phyloP scores from a whole-genome alignment of 2,888 invertebrate species.

The Choreutis nemorana region DNA sequence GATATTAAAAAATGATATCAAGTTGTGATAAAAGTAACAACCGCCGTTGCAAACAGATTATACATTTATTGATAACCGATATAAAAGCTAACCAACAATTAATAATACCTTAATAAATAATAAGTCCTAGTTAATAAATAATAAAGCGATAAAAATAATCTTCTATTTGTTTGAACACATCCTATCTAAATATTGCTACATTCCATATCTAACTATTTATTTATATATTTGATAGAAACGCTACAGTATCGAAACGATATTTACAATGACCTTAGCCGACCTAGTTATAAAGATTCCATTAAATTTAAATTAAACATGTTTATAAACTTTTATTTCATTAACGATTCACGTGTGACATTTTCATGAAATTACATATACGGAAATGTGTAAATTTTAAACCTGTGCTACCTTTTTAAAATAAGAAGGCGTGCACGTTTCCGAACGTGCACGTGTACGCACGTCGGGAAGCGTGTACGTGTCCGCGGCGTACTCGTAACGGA shows the following conservation, averaged over 20 bases:
- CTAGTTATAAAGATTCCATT: conserved; percentile 32
- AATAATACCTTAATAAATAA: conserved; percentile 49
- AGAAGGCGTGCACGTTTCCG: too few species aligned
- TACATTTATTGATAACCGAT: too few species aligned
- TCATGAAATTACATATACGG: too few species aligned
- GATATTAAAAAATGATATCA: too few species aligned
- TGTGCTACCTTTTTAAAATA: too few species aligned
- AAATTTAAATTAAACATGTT: conserved; percentile 21
- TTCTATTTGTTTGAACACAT: conserved; percentile 56
- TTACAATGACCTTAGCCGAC: conserved; percentile 46
- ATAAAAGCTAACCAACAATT: too few species aligned
- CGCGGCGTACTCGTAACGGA: too few species aligned
- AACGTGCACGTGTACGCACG: too few species aligned
- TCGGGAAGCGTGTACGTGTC: too few species aligned
- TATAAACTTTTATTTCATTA: conserved; percentile 22
- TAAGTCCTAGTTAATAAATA: conserved; percentile 31
- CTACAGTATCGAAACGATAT: conserved; percentile 36
- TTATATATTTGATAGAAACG: conserved; percentile 43
- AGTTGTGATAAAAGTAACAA: not conserved
- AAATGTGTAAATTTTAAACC: too few species aligned
- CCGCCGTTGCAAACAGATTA: not conserved
- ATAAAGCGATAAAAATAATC: conserved; percentile 35
- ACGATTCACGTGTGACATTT: conserved; percentile 24
- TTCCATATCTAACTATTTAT: conserved; percentile 12
- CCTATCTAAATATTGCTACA: conserved; percentile 61